Conservation (phyloP, 2,113 vertebrate species). For the Meriones unguiculatus region DNA sequence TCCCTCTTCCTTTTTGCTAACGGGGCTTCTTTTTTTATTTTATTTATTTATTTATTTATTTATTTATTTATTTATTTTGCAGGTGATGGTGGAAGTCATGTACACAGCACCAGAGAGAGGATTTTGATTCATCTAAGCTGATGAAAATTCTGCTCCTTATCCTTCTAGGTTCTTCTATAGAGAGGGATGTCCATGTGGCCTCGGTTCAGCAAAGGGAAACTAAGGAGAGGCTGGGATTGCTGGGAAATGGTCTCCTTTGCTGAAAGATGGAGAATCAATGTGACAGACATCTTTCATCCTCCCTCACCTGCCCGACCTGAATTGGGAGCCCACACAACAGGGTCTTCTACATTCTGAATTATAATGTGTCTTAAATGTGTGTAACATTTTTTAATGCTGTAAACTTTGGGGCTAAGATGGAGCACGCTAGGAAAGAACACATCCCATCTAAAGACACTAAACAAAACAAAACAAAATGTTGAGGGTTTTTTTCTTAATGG, state of each 20-base stretch:
- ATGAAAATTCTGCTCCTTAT: conserved; percentile 15
- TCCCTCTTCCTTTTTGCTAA: neutral
- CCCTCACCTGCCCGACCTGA: neutral
- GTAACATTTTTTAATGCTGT: neutral
- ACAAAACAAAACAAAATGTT: neutral
- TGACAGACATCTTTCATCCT: neutral
- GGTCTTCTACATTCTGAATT: neutral
- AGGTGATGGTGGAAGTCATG: neutral
- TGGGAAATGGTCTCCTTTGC: neutral
- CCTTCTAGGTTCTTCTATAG: conserved; percentile 29
- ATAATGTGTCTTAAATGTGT: conserved; percentile 29
- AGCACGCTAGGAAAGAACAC: neutral
- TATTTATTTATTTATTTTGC: conserved; percentile 19
- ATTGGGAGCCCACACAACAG: neutral
- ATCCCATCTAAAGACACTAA: neutral
- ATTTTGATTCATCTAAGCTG: conserved; percentile 1
- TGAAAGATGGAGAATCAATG: neutral
- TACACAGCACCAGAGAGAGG: neutral
- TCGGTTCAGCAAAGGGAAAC: neutral
- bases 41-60: conserved; percentile 35
- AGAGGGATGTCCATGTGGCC: neutral
- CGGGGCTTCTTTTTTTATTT: neutral
- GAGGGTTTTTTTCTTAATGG: too few species aligned
- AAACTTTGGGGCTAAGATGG: neutral
- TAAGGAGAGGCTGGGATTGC: neutral